phyloP scores from a whole-genome alignment of 2,888 invertebrate genomes.

The Kryphioiulus occultus region DNA sequence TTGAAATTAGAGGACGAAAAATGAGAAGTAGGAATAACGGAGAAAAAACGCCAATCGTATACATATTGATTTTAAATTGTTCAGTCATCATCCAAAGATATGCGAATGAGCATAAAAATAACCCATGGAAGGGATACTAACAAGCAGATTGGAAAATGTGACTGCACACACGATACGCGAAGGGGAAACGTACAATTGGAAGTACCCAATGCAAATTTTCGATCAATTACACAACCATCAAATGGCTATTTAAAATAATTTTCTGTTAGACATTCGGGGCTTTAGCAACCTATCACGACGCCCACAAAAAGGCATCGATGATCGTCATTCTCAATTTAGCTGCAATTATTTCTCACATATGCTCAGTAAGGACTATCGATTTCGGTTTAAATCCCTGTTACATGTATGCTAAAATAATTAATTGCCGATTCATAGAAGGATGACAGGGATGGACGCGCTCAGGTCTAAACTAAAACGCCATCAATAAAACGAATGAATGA shows the following conservation, averaged over 20 bases:
- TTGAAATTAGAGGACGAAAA: slow-evolving; percentile 14
- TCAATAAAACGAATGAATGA: too few species aligned
- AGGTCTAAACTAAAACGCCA: too few species aligned
- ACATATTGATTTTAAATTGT: slow-evolving; percentile 8
- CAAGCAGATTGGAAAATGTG: background rate
- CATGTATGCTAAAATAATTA: background rate
- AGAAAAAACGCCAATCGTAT: background rate
- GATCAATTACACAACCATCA: background rate
- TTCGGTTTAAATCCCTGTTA: background rate
- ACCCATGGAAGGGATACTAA: background rate
- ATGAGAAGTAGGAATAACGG: background rate
- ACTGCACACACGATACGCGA: background rate
- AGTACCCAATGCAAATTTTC: background rate
- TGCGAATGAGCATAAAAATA: background rate
- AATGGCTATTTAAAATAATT: background rate
- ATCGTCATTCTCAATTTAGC: slow-evolving; percentile 15
- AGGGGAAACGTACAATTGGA: background rate
- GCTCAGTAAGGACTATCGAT: background rate
- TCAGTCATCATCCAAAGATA: background rate
- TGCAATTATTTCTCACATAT: background rate
- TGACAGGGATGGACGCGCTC: background rate
- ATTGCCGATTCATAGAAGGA: background rate
- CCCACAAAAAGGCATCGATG: background rate
- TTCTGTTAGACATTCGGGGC: background rate
- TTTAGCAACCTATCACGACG: background rate